phyloP scores from a whole-genome alignment of 1,140 invertebrate genomes.

The Bombus sylvicola region DNA sequence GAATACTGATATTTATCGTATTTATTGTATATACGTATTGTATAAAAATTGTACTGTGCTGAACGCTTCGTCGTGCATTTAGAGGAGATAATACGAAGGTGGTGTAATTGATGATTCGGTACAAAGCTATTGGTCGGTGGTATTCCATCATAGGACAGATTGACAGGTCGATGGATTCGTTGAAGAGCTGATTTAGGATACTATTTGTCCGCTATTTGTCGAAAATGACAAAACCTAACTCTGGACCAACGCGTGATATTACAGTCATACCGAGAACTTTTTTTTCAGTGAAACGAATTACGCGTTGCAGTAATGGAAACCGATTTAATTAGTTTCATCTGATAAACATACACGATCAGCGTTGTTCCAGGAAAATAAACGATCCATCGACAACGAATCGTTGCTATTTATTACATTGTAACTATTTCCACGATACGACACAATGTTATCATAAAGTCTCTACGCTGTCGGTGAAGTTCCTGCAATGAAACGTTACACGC shows the following conservation, averaged over 20 bases:
- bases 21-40: too few species aligned
- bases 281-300: not conserved
- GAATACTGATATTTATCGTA: too few species aligned
- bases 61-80: too few species aligned
- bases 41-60: too few species aligned
- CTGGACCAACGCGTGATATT: not conserved
- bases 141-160: not conserved
- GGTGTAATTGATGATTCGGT: not conserved
- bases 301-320: not conserved
- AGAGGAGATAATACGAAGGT: not conserved
- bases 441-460: not conserved
- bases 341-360: not conserved
- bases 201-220: not conserved
- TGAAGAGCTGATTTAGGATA: not conserved
- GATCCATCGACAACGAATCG: not conserved
- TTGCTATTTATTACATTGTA: conserved; percentile 11
- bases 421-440: not conserved
- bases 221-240: not conserved
- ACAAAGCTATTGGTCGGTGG: not conserved
- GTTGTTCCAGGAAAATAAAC: not conserved
- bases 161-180: not conserved
- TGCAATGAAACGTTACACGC: not conserved
- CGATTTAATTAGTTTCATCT: not conserved
- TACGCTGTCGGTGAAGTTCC: not conserved
- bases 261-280: not conserved